Percentiles rank a stretch among this genome's conserved stretches.
Conservation (phyloP, 2,888 invertebrate genomes). For the Dione vanillae region DNA sequence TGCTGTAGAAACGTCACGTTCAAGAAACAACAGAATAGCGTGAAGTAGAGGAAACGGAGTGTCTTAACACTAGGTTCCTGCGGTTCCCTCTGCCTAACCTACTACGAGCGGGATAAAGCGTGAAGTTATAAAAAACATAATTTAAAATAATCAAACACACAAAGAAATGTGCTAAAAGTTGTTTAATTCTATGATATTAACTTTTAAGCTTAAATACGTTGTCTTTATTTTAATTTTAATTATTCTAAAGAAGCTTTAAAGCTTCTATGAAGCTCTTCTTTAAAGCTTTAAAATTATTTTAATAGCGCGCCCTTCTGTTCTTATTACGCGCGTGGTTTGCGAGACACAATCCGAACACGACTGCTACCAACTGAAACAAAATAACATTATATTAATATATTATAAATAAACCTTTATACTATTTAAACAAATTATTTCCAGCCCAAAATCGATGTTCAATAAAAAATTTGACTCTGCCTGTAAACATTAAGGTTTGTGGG, state of each 20-base stretch:
- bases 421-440: too few species aligned
- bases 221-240: background rate
- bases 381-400: background rate
- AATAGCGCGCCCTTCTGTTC: constrained; percentile 83
- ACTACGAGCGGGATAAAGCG: too few species aligned
- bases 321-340: constrained; percentile 93
- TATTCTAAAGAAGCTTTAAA: background rate
- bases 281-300: constrained; percentile 22
- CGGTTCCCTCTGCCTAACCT: too few species aligned
- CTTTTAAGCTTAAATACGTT: background rate
- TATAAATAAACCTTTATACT: background rate
- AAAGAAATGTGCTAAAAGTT: background rate
- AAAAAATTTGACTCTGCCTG: too few species aligned
- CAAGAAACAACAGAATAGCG: too few species aligned
- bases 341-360: constrained; percentile 93
- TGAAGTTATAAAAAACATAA: too few species aligned
- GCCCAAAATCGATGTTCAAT: too few species aligned
- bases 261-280: background rate
- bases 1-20: too few species aligned
- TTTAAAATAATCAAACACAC: too few species aligned
- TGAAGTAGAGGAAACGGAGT: too few species aligned
- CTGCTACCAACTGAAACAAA: constrained; percentile 87
- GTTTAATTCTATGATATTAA: background rate
- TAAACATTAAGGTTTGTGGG: too few species aligned
- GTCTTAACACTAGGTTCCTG: too few species aligned